Conservation (phyloP, 2,797 vertebrate genomes). For the Gymnothorax javanicus region DNA sequence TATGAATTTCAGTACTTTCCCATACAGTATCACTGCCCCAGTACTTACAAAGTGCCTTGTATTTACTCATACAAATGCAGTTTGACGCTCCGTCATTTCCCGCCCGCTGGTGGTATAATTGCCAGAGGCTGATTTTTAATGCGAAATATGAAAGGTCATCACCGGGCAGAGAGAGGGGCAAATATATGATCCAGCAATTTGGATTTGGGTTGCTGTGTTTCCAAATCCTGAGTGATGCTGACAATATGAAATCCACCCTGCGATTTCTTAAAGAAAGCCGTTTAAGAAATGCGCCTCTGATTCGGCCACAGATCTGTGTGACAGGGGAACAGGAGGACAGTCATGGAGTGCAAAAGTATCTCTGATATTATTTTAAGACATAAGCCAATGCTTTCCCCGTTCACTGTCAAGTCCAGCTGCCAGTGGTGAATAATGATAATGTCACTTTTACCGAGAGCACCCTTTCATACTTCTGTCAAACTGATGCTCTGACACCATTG, state of each 20-base stretch:
- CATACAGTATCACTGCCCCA: not conserved
- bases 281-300: not conserved
- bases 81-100: not conserved
- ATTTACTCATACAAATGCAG: not conserved
- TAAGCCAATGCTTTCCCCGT: not conserved
- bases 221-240: not conserved
- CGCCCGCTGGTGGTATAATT: not conserved
- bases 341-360: not conserved
- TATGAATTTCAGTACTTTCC: not conserved
- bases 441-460: not conserved
- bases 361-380: not conserved
- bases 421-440: not conserved
- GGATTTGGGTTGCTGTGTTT: not conserved
- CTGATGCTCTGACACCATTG: not conserved
- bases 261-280: not conserved
- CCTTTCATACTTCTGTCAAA: not conserved
- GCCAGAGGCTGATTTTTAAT: not conserved
- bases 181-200: not conserved
- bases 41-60: not conserved
- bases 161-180: not conserved
- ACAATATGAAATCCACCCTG: not conserved
- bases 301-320: not conserved
- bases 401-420: not conserved
- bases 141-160: not conserved
- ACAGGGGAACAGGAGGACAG: not conserved